Evolutionary conservation across 1,140 invertebrate genomes (phyloP).

Genomic region (Chlorops oryzae): DNA sequence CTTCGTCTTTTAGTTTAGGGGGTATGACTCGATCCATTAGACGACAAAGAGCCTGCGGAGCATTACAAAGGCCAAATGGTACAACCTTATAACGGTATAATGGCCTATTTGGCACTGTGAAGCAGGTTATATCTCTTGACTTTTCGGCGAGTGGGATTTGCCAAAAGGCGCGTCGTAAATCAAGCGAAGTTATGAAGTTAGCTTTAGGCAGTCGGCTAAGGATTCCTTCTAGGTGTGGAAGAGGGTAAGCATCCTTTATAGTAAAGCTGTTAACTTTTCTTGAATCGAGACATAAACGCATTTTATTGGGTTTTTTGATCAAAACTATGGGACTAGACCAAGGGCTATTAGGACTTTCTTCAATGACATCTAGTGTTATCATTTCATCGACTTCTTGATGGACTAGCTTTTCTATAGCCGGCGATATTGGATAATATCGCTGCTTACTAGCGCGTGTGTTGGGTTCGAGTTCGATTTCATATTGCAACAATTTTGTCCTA

Average conservation of each 20-base stretch:
- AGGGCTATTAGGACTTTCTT: slow-evolving; percentile 14
- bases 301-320: slow-evolving; percentile 7
- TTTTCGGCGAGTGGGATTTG: slow-evolving; percentile 5
- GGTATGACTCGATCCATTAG: slow-evolving; percentile 10
- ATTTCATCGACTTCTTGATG: slow-evolving; percentile 15
- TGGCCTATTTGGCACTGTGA: slow-evolving; percentile 7
- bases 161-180: slow-evolving; percentile 10
- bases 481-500: too few species aligned
- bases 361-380: slow-evolving; percentile 14
- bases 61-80: slow-evolving; percentile 8
- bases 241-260: slow-evolving; percentile 11
- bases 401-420: slow-evolving; percentile 16
- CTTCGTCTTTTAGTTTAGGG: slow-evolving; percentile 4
- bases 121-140: slow-evolving; percentile 12
- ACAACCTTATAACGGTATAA: slow-evolving; percentile 11
- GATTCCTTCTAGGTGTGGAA: slow-evolving; percentile 10
- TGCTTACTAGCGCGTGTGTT: slow-evolving; percentile 9
- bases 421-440: slow-evolving; percentile 14
- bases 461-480: too few species aligned
- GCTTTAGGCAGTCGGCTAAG: slow-evolving; percentile 13
- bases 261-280: slow-evolving; percentile 11
- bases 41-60: not conserved
- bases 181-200: slow-evolving; percentile 8
- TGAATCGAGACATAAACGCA: slow-evolving; percentile 10
- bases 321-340: slow-evolving; percentile 15